Percentiles rank a stretch among this genome's conserved stretches.
Conservation (phyloP, 37 sponge, comb jelly and placozoan genomes). For the Tethya wilhelma region DNA sequence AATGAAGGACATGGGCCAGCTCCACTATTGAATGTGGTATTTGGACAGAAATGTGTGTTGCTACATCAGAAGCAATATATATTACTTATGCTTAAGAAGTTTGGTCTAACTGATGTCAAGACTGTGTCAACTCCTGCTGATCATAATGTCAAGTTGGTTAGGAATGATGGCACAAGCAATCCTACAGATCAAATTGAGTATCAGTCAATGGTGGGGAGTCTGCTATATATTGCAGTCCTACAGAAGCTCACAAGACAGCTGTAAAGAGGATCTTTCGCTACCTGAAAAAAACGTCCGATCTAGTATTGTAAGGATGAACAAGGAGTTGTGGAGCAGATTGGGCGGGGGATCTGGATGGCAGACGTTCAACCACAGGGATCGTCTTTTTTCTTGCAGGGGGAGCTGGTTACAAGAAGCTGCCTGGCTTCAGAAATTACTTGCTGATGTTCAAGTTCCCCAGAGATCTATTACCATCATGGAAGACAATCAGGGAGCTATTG, state of each 20-base stretch:
- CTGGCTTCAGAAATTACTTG: conserved; percentile 15
- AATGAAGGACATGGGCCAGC: conserved; percentile 49
- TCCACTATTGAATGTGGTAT: conserved; percentile 35
- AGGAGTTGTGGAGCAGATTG: conserved; percentile 39
- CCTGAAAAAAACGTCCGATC: conserved; percentile 35
- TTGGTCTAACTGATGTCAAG: conserved; percentile 40
- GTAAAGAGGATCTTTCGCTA: conserved; percentile 56
- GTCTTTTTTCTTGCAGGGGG: conserved; percentile 40
- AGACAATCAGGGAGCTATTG: conserved; percentile 37
- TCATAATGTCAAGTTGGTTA: conserved; percentile 17
- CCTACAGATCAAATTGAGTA: conserved; percentile 25
- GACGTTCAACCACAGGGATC: conserved; percentile 46
- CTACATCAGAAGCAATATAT: conserved; percentile 59
- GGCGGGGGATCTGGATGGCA: too few relatives aligned
- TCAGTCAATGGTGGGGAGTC: conserved; percentile 68
- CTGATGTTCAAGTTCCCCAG: not conserved
- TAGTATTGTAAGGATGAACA: conserved; percentile 26
- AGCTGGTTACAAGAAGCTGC: conserved; percentile 24
- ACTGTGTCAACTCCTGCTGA: conserved; percentile 34
- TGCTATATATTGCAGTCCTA: conserved; percentile 40
- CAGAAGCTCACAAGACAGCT: conserved; percentile 49
- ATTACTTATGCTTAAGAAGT: conserved; percentile 21
- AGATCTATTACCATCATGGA: conserved; percentile 25
- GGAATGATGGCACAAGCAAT: conserved; percentile 55
- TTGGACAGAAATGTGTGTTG: conserved; percentile 14